Percentiles rank a stretch among this genome's conserved stretches.
These are phyloP conservation scores for Junco hyemalis DNA, from an alignment of 2,113 vertebrate genomes.

Conservation along the genomic window DNA sequence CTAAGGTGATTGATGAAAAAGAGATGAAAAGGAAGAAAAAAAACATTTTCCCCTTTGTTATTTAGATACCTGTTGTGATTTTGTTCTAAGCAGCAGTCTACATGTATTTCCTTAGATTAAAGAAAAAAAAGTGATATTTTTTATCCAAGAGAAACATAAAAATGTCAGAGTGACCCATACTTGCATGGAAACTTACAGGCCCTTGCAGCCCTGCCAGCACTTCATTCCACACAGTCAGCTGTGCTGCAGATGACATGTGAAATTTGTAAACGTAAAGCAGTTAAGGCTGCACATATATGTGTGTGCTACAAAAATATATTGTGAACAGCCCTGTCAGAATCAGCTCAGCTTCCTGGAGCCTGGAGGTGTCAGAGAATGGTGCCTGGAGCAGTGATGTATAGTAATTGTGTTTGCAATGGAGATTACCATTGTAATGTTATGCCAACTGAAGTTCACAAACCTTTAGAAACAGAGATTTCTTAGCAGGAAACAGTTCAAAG, in stretches of 20 bases:
- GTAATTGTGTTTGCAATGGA: background rate
- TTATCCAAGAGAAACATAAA: background rate
- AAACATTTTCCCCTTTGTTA: background rate
- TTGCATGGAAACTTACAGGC: background rate
- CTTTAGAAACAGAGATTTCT: background rate
- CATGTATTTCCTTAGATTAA: background rate
- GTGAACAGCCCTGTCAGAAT: background rate
- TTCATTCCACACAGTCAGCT: background rate
- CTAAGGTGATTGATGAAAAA: background rate
- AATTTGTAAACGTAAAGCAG: background rate
- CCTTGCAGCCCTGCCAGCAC: background rate
- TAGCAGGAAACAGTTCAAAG: background rate
- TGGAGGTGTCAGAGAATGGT: background rate
- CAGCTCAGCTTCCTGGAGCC: background rate
- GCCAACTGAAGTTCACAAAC: background rate
- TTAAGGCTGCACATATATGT: background rate
- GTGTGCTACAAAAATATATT: background rate
- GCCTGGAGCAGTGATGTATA: background rate
- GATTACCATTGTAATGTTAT: background rate
- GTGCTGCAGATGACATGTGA: background rate
- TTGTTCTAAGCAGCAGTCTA: background rate
- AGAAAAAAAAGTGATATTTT: background rate
- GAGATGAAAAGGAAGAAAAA: background rate
- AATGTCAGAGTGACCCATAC: background rate
- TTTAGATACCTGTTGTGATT: background rate